A percentile compares a stretch with the other conserved stretches of the same genome.
Conservation (phyloP, 2,888 invertebrate species). For the Rhingia rostrata region DNA sequence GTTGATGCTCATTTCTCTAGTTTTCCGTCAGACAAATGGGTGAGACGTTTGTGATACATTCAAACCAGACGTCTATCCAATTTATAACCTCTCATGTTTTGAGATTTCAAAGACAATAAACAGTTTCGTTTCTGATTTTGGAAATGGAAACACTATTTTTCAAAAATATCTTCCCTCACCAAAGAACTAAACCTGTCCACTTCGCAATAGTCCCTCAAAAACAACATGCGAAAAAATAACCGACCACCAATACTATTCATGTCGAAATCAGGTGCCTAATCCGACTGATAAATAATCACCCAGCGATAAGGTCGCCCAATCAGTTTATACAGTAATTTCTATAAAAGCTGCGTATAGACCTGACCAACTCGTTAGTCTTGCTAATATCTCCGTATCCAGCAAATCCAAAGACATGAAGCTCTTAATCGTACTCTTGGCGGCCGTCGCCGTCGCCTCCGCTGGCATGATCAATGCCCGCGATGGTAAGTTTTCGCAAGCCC, state of each 20-base stretch:
- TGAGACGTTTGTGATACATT: no score
- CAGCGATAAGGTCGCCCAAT: slow-evolving; percentile 45
- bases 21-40: no score
- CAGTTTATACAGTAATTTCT: slow-evolving; percentile 14
- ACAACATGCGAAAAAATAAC: background rate
- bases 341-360: slow-evolving; percentile 42
- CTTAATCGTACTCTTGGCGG: slow-evolving; percentile 78
- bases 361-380: slow-evolving; percentile 27
- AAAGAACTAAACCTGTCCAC: slow-evolving; percentile 16
- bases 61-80: no score
- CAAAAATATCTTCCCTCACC: background rate
- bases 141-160: background rate
- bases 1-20: no score
- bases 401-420: slow-evolving; percentile 77
- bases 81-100: no score
- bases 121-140: no score
- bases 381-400: slow-evolving; percentile 24
- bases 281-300: slow-evolving; percentile 35
- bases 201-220: background rate
- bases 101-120: no score
- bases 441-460: slow-evolving; percentile 77
- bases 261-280: slow-evolving; percentile 51
- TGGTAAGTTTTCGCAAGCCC: slow-evolving; percentile 20
- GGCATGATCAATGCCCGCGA: slow-evolving; percentile 12
- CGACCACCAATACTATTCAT: slow-evolving; percentile 1